Percentiles rank a stretch among this genome's conserved stretches.
Conservation (phyloP, 2,797 vertebrate genomes). For the Coendou prehensilis region DNA sequence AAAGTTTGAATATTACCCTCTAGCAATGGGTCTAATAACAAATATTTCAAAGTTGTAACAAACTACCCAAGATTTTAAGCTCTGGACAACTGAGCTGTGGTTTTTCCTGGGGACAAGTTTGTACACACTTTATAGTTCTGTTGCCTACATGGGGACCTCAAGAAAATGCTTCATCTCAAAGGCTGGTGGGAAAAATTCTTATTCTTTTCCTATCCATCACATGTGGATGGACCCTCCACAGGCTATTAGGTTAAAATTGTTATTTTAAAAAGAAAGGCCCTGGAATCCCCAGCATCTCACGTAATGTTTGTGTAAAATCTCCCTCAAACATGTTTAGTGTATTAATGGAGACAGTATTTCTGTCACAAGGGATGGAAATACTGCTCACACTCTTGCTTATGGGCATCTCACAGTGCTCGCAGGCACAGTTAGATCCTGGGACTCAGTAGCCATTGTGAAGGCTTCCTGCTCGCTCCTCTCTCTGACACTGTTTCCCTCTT, state of each 20-base stretch:
- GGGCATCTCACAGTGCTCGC: no score
- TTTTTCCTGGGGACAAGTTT: neutral
- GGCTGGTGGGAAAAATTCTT: neutral
- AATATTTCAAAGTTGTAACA: neutral
- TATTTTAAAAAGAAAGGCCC: neutral
- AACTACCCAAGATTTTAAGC: neutral
- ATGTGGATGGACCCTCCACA: neutral
- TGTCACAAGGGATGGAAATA: neutral
- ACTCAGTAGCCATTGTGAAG: neutral
- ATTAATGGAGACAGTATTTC: neutral
- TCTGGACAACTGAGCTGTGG: neutral
- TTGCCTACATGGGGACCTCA: neutral
- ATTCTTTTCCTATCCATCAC: neutral
- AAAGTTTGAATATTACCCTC: neutral
- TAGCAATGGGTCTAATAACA: neutral
- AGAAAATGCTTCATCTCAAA: neutral
- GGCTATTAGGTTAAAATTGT: neutral
- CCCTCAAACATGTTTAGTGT: neutral
- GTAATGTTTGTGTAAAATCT: neutral
- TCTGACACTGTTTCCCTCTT: neutral
- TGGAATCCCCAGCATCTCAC: neutral
- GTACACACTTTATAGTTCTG: neutral
- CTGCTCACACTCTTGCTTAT: neutral
- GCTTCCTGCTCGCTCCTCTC: neutral
- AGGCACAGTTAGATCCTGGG: neutral